These are phyloP conservation scores for Copidosoma floridanum DNA, from an alignment of 1,140 invertebrate species.

Conservation along the genomic window DNA sequence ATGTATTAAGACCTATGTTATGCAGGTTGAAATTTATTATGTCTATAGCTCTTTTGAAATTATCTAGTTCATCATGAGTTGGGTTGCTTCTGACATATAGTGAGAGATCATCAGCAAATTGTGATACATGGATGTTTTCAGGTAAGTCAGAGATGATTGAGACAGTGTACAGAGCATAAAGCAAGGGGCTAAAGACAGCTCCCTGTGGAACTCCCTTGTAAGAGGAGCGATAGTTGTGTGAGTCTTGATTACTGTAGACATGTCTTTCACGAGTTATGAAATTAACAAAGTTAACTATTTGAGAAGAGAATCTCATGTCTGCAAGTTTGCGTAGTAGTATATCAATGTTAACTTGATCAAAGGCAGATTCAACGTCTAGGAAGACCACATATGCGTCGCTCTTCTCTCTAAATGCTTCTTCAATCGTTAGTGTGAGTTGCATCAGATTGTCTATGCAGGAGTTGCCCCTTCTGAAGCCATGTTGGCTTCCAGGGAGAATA, in stretches of 20 bases:
- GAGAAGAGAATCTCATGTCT: background rate
- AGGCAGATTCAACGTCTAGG: conserved; percentile 10
- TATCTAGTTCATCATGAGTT: background rate
- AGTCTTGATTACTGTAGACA: background rate
- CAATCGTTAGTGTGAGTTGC: background rate
- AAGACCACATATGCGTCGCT: background rate
- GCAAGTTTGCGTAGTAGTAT: conserved; percentile 5
- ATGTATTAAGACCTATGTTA: conserved; percentile 11
- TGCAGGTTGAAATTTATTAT: conserved; percentile 13
- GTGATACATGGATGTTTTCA: background rate
- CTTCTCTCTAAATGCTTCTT: background rate
- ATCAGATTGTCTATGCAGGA: background rate
- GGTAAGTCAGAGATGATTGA: background rate
- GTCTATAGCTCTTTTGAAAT: conserved; percentile 8
- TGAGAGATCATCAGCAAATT: background rate
- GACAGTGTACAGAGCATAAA: background rate
- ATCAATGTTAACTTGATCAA: conserved; percentile 15
- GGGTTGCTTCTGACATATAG: background rate
- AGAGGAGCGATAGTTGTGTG: background rate
- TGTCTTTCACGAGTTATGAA: background rate
- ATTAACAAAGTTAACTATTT: background rate
- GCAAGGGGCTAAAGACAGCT: background rate
- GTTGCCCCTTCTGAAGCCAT: background rate
- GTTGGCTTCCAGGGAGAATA: background rate
- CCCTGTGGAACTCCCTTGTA: background rate